Percentiles rank a stretch among this genome's conserved stretches.
Evolutionary conservation across 2,797 vertebrate species (phyloP).

Genomic region (Numenius phaeopus): DNA sequence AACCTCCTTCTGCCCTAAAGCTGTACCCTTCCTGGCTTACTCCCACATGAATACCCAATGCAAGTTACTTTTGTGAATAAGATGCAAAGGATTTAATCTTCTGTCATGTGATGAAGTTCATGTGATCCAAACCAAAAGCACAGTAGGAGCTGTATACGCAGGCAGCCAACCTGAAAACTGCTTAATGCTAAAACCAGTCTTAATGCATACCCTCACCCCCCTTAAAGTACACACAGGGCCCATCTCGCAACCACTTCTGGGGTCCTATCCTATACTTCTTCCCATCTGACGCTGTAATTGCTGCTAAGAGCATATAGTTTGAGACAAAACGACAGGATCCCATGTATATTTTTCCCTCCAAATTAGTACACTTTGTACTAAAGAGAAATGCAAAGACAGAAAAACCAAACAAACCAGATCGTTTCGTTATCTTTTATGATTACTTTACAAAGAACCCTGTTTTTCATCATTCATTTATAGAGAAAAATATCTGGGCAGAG

Average conservation of each 20-base stretch:
- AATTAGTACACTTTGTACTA: not conserved
- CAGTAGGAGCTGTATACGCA: not conserved
- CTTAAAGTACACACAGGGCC: not conserved
- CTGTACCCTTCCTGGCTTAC: not conserved
- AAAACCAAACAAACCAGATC: not conserved
- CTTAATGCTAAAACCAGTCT: not conserved
- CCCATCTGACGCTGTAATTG: not conserved
- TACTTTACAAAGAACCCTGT: not conserved
- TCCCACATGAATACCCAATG: not conserved
- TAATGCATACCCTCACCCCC: fast-evolving
- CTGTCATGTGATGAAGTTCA: not conserved
- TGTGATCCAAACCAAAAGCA: not conserved
- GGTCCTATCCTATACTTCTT: not conserved
- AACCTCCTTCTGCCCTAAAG: not conserved
- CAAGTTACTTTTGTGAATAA: not conserved
- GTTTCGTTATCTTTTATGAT: not conserved
- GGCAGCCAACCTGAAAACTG: not conserved
- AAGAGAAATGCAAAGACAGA: not conserved
- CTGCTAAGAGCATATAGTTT: not conserved
- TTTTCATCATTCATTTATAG: not conserved
- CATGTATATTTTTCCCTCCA: not conserved
- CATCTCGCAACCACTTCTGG: not conserved
- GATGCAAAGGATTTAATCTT: not conserved
- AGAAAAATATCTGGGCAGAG: not conserved
- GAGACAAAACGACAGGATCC: not conserved